Percentiles rank a stretch among this genome's conserved stretches.
These are phyloP conservation scores for Dorcus hopei DNA, from an alignment of 2,888 invertebrate species.

Conservation along the genomic window DNA sequence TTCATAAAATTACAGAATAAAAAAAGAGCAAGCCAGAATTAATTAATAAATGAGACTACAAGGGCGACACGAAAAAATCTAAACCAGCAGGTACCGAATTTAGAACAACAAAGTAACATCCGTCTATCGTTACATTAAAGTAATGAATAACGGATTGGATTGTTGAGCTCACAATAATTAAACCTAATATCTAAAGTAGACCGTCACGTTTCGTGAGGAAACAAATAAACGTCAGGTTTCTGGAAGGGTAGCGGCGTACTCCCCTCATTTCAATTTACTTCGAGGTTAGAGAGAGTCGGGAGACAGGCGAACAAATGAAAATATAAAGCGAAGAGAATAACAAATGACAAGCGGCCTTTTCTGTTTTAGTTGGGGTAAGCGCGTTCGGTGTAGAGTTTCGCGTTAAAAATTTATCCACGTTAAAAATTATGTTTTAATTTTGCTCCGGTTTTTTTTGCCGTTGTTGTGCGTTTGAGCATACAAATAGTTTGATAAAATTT, in stretches of 20 bases:
- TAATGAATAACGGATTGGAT: slow-evolving; percentile 12
- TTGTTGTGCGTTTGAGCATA: too few species aligned
- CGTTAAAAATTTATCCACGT: neutral
- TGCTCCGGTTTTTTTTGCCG: too few species aligned
- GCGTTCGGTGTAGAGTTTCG: neutral
- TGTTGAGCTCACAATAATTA: slow-evolving; percentile 21
- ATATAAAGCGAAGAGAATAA: slow-evolving; percentile 29
- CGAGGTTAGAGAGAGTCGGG: neutral
- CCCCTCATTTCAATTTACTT: slow-evolving; percentile 13
- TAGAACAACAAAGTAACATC: neutral
- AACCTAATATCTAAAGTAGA: slow-evolving; percentile 29
- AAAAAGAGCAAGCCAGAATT: too few species aligned
- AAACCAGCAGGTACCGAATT: too few species aligned
- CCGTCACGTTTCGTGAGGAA: slow-evolving; percentile 27
- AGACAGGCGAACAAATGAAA: slow-evolving; percentile 21
- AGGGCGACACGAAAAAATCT: too few species aligned
- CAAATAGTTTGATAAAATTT: too few species aligned
- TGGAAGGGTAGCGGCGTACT: slow-evolving; percentile 2
- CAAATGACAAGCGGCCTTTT: slow-evolving; percentile 26
- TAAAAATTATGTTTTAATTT: too few species aligned
- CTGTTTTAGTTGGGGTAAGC: slow-evolving; percentile 2
- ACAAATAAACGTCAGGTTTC: slow-evolving; percentile 26
- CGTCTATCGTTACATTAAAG: slow-evolving; percentile 1
- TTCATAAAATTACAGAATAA: too few species aligned
- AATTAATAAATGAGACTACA: too few species aligned